Evolutionary conservation across 2,113 vertebrate species (phyloP), one percentile per base, ranked within the genome.

Genomic region (Sakesphorus luctuosus): DNA sequence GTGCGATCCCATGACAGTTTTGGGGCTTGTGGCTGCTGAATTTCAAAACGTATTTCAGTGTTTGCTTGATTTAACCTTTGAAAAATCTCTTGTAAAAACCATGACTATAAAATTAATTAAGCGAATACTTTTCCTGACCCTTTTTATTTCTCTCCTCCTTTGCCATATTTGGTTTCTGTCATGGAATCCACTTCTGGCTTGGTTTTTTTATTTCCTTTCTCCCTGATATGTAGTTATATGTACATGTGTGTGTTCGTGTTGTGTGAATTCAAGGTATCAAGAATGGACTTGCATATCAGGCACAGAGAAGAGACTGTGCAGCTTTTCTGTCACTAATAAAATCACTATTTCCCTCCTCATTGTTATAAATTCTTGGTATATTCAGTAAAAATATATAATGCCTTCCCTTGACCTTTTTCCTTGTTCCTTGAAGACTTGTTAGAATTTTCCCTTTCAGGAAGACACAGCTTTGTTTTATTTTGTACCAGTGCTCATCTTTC

Each of bases 61-160:
- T 52, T 61, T 8, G 0, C 17, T 59, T 47, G 3, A 10, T 71
- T 66, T 6, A 69, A 25, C 7, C 0, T 2, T 29, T 72, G 35
- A 65, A 86, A 93, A 86, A 83, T 19, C 10, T 44, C 6, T 40
- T 6, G 0, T 13, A 68, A n/a, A 76, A 90, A 9, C 0, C 6
- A 12, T 21, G 17, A n/a, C 69, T 73, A 49, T 38, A 62, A 69
- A 83, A 90, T 52, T 20, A 56, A 63, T 79, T 68, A 76, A 35
- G 18, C 12, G 46, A 23, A 12, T 71, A 36, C 55, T 84, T 63
- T 4, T 36, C 55, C 24, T 25, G 46, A 89, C 35, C 1, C 58
- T 43, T 55, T 68, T 33, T 33, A 4, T 71, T 4, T 76, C 23
- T 14, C 19, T 75, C 5, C 6, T 67, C 46, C 29, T 81, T 91